Conservation (phyloP, 2,113 vertebrate species). For the Galemys pyrenaicus region DNA sequence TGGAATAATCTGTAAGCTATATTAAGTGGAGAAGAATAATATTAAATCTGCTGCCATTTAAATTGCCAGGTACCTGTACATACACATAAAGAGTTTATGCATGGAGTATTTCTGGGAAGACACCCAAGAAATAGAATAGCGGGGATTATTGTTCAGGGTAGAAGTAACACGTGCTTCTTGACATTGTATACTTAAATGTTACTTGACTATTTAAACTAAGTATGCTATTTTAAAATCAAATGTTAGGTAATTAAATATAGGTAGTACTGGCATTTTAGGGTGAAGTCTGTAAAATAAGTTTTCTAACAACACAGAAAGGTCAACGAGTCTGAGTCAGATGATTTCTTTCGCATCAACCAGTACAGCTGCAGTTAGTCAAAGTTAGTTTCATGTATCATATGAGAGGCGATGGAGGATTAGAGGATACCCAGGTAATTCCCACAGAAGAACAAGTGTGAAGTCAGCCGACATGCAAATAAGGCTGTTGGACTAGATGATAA, state of each 20-base stretch:
- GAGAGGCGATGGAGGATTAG: not conserved
- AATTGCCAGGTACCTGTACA: not conserved
- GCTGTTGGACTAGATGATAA: not conserved
- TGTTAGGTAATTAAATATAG: not conserved
- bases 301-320: not conserved
- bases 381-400: accelerated
- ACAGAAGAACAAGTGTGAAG: not conserved
- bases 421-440: not conserved
- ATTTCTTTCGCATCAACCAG: not conserved
- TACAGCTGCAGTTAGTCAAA: not conserved
- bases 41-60: not conserved
- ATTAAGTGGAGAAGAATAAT: not conserved
- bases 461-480: not conserved
- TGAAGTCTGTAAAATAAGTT: not conserved
- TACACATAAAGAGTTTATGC: not conserved
- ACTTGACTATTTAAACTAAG: not conserved
- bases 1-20: not conserved
- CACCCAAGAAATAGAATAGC: not conserved
- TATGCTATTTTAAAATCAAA: not conserved
- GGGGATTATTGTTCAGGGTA: not conserved
- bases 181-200: not conserved
- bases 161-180: not conserved
- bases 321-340: accelerated
- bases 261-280: not conserved
- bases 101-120: not conserved